These are phyloP conservation scores for Buathra laborator DNA, from an alignment of 2,888 invertebrate species.

Conservation along the genomic window DNA sequence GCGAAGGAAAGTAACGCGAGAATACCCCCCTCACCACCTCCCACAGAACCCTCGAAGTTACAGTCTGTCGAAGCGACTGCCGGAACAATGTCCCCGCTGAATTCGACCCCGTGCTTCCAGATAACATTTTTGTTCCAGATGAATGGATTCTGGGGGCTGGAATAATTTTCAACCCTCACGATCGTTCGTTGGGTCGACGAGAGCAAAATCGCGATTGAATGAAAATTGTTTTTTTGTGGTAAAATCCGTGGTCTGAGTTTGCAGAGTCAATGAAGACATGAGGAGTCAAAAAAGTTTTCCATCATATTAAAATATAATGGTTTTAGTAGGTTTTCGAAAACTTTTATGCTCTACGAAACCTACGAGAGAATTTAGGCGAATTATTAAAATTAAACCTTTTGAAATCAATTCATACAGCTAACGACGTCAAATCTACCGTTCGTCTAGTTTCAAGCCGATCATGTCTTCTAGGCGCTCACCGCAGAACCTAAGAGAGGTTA, in stretches of 20 bases:
- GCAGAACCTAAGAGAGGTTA: background rate
- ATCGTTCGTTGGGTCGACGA: slow-evolving; percentile 14
- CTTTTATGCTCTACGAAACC: background rate
- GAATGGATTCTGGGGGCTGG: slow-evolving; percentile 27
- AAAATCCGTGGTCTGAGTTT: background rate
- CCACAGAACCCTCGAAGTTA: slow-evolving; percentile 55
- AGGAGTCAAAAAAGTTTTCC: background rate
- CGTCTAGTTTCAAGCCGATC: background rate
- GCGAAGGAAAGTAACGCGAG: slow-evolving; percentile 35
- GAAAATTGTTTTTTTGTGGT: background rate
- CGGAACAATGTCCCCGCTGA: slow-evolving; percentile 21
- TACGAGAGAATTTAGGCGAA: background rate
- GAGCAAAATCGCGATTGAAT: background rate
- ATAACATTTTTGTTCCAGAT: slow-evolving; percentile 39
- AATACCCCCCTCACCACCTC: slow-evolving; percentile 35
- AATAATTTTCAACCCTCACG: slow-evolving; percentile 28
- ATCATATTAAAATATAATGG: background rate
- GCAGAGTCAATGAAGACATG: background rate
- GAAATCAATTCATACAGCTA: too few species aligned
- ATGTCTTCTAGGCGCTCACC: background rate
- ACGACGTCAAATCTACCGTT: background rate
- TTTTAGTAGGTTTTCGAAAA: background rate
- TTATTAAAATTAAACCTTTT: too few species aligned
- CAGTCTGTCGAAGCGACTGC: slow-evolving; percentile 38
- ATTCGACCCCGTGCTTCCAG: slow-evolving; percentile 23